phyloP scores from a whole-genome alignment of 2,888 invertebrate genomes.

The Koerneria pararmatus region DNA sequence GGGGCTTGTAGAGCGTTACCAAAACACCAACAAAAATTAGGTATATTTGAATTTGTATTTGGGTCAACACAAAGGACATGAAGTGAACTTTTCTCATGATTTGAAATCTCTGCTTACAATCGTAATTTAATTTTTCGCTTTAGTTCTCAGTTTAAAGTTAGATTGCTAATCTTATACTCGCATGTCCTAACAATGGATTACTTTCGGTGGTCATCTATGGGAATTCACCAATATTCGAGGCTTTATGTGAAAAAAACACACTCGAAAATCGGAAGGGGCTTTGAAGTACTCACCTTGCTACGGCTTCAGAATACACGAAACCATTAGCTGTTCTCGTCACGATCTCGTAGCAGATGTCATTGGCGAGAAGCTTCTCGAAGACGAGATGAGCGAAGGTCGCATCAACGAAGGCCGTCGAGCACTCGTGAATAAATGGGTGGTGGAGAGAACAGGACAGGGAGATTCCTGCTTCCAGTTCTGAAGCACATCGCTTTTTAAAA shows the following conservation, averaged over 20 bases:
- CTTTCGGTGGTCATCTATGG: neutral
- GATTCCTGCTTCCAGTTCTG: too few relatives aligned
- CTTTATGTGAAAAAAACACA: neutral
- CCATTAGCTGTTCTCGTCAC: slow-evolving; percentile 75
- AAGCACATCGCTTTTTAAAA: neutral
- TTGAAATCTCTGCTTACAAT: too few relatives aligned
- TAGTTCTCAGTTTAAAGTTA: too few relatives aligned
- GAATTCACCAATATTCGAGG: neutral
- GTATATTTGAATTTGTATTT: too few relatives aligned
- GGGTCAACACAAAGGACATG: neutral
- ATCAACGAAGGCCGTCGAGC: slow-evolving; percentile 1
- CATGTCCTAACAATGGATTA: too few relatives aligned
- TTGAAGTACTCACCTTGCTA: slow-evolving; percentile 83
- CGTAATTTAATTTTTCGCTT: too few relatives aligned
- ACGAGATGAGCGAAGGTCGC: slow-evolving; percentile 33
- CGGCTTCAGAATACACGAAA: slow-evolving; percentile 98
- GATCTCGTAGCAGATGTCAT: slow-evolving; percentile 88
- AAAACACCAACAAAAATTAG: too few relatives aligned
- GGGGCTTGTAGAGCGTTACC: too few relatives aligned
- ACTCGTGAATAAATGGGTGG: neutral
- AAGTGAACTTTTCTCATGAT: neutral
- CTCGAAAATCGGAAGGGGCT: slow-evolving; percentile 1
- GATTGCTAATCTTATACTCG: too few relatives aligned
- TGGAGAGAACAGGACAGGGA: too few relatives aligned
- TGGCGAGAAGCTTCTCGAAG: slow-evolving; percentile 81